These are phyloP conservation scores for Tinea semifulvella DNA, from an alignment of 2,888 invertebrate genomes.

Conservation along the genomic window DNA sequence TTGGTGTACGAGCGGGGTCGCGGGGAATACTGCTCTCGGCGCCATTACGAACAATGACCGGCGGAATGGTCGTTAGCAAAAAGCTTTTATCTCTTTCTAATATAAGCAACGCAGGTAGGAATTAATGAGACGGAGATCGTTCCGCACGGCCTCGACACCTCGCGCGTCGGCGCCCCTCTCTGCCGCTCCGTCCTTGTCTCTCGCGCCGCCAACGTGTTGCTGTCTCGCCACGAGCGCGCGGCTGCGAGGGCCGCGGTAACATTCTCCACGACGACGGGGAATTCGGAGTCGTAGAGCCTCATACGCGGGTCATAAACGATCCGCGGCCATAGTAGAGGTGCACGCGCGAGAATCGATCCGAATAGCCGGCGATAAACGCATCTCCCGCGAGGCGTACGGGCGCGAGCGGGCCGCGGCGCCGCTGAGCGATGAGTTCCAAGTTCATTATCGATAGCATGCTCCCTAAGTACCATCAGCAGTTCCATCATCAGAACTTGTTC, in stretches of 20 bases:
- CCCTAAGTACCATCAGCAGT: constrained; percentile 88
- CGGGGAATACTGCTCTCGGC: constrained; percentile 54
- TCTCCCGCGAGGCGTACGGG: constrained; percentile 63
- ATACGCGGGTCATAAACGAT: constrained; percentile 88
- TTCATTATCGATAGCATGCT: constrained; percentile 98
- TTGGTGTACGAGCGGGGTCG: constrained; percentile 56
- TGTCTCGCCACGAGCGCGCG: constrained; percentile 60
- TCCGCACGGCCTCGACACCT: constrained; percentile 23
- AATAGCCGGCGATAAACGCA: constrained; percentile 65
- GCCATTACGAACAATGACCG: constrained; percentile 66
- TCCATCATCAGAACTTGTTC: constrained; percentile 71
- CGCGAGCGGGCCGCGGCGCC: constrained; percentile 55
- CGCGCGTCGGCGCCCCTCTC: constrained; percentile 33
- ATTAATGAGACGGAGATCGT: constrained; percentile 64
- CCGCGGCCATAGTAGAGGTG: constrained; percentile 74
- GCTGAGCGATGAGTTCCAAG: constrained; percentile 92
- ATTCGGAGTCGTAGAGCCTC: constrained; percentile 86
- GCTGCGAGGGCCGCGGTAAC: constrained; percentile 40
- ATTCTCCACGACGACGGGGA: constrained; percentile 72
- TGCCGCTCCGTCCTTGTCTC: constrained; percentile 41
- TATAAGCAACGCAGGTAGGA: constrained; percentile 63
- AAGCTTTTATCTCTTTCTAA: constrained; percentile 68
- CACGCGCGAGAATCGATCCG: constrained; percentile 69
- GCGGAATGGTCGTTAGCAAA: constrained; percentile 62
- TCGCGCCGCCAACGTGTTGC: constrained; percentile 56